Conservation (phyloP, 2,113 vertebrate genomes). For the Dicrurus megarhynchus region DNA sequence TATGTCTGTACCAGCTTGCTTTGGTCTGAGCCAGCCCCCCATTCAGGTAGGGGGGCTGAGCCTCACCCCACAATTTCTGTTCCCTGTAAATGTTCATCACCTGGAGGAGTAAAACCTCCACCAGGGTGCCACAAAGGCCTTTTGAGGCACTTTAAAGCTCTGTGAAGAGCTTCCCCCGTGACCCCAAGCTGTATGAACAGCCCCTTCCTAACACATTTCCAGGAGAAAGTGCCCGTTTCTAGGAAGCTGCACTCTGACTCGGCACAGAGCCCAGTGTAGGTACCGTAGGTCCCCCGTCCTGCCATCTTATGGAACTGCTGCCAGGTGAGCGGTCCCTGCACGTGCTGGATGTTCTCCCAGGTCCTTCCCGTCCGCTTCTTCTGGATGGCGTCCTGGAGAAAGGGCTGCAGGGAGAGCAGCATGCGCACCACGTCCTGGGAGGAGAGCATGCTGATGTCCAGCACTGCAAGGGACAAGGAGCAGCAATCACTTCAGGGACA, state of each 20-base stretch:
- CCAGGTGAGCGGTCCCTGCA: slow-evolving; percentile 97
- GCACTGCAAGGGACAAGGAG: slow-evolving; percentile 68
- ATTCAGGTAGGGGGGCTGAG: neutral
- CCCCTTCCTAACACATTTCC: neutral
- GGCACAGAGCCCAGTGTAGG: neutral
- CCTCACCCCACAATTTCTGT: neutral
- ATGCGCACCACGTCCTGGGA: slow-evolving; percentile 96
- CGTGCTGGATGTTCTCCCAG: slow-evolving; percentile 98
- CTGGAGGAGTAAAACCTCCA: neutral
- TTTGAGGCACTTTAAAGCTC: neutral
- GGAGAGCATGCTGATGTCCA: slow-evolving; percentile 94
- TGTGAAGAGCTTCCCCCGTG: neutral
- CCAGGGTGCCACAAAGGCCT: neutral
- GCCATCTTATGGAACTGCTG: slow-evolving; percentile 99
- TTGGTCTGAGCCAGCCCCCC: neutral
- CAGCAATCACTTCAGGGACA: neutral
- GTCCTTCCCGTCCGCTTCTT: slow-evolving; percentile 95
- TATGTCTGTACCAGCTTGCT: neutral
- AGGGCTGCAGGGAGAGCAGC: slow-evolving; percentile 95
- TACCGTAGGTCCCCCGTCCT: slow-evolving; percentile 94
- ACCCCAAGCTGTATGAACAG: neutral
- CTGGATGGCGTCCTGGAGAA: slow-evolving; percentile 96
- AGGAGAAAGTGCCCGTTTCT: neutral
- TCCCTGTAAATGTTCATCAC: neutral
- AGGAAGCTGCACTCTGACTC: neutral